A percentile compares a stretch with the other conserved stretches of the same genome.
These are phyloP conservation scores for Aurelia sp. DNA, from an alignment of 30 jellyfish, hydroid and myxozoan species.

Conservation along the genomic window DNA sequence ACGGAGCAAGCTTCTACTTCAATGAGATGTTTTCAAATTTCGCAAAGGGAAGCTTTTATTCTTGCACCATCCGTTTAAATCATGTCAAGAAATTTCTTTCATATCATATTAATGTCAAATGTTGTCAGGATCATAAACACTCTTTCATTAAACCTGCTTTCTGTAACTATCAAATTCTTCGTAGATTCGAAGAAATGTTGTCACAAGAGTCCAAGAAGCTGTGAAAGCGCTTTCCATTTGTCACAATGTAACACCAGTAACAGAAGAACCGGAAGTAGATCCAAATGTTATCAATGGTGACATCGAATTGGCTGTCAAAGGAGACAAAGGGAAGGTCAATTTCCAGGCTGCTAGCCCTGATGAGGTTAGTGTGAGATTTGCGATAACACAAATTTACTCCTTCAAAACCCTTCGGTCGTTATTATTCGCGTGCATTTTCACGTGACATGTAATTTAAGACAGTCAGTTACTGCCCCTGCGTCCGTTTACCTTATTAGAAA, in stretches of 20 bases:
- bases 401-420: no score
- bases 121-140: neutral
- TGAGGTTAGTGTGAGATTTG: constrained; percentile 61
- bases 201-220: constrained; percentile 94
- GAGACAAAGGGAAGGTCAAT: constrained; percentile 56
- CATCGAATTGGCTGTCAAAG: constrained; percentile 75
- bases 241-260: constrained; percentile 95
- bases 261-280: constrained; percentile 52
- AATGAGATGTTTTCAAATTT: no score
- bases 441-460: no score
- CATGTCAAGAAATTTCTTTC: neutral
- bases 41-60: no score
- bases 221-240: constrained; percentile 96
- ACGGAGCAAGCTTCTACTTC: no score
- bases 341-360: constrained; percentile 99
- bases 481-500: no score
- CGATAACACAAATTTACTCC: no score
- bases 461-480: no score
- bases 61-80: neutral
- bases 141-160: no score
- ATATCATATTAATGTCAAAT: neutral
- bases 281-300: constrained; percentile 81
- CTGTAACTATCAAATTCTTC: no score
- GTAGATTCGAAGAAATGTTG: constrained; percentile 90
- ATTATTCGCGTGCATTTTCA: no score